Evolutionary conservation across 64 coral and sea anemone species (phyloP).

Genomic region (Porites lutea): DNA sequence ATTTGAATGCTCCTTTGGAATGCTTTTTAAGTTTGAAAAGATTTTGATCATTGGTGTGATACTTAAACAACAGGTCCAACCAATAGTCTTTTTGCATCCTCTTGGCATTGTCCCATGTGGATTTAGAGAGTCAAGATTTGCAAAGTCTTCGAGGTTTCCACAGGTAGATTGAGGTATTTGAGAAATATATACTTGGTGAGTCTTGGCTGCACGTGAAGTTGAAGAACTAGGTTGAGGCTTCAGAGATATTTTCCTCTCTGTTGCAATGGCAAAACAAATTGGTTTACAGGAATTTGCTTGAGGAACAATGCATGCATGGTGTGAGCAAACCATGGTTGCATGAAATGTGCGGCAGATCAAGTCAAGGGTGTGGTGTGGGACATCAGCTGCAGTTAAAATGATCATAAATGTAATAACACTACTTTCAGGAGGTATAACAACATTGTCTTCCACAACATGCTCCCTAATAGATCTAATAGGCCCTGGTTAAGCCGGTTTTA

Average conservation of each 20-base stretch:
- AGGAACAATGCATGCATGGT: not conserved
- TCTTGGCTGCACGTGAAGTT: too few relatives aligned
- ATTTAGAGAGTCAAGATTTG: too few relatives aligned
- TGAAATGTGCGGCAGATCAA: not conserved
- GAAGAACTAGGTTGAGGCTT: too few relatives aligned
- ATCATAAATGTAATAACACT: conserved; percentile 11
- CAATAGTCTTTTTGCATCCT: too few relatives aligned
- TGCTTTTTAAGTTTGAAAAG: not conserved
- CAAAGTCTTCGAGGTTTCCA: too few relatives aligned
- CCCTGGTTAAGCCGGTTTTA: too few relatives aligned
- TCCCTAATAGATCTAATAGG: not conserved
- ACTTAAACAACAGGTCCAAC: not conserved
- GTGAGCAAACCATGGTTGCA: not conserved
- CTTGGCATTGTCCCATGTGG: too few relatives aligned
- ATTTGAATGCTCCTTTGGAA: conserved; percentile 17
- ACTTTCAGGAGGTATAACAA: conserved; percentile 13
- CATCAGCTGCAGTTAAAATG: conserved; percentile 13
- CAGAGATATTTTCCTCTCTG: not conserved
- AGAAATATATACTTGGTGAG: too few relatives aligned
- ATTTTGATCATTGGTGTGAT: not conserved
- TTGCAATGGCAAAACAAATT: not conserved
- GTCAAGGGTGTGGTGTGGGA: not conserved
- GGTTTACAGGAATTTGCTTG: not conserved
- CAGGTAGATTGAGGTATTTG: too few relatives aligned
- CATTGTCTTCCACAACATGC: conserved; percentile 1